These are phyloP conservation scores for Agonopterix subpropinquella DNA, from an alignment of 2,888 invertebrate species.

Conservation along the genomic window DNA sequence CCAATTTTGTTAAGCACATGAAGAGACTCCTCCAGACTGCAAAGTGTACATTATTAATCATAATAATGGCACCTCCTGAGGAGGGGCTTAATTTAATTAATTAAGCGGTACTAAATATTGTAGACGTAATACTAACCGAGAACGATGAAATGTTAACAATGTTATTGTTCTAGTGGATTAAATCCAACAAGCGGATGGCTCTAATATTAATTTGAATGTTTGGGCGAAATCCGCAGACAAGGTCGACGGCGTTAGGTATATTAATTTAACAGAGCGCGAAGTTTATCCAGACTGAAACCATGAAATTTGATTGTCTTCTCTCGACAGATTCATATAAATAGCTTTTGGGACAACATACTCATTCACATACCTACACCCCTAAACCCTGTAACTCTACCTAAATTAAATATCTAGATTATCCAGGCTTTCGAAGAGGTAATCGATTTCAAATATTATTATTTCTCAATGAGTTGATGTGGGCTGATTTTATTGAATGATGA, in stretches of 20 bases:
- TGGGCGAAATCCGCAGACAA: constrained; percentile 48
- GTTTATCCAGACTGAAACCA: constrained; percentile 31
- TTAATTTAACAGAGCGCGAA: constrained; percentile 45
- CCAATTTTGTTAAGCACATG: background rate
- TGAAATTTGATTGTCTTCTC: constrained; percentile 35
- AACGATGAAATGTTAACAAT: constrained; percentile 66
- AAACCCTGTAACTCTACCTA: too few relatives aligned
- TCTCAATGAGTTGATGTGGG: too few relatives aligned
- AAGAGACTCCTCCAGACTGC: constrained; percentile 1
- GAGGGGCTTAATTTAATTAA: constrained; percentile 59
- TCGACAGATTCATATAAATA: constrained; percentile 21
- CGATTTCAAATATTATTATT: too few relatives aligned
- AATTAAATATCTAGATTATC: too few relatives aligned
- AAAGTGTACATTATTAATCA: constrained; percentile 51
- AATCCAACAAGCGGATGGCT: constrained; percentile 49
- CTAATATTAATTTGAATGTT: constrained; percentile 63
- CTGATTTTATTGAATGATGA: too few relatives aligned
- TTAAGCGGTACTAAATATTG: constrained; percentile 60
- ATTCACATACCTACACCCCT: too few relatives aligned
- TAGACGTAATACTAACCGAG: constrained; percentile 48
- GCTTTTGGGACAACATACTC: constrained; percentile 2
- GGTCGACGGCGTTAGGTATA: constrained; percentile 43
- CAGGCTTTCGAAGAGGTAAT: too few relatives aligned
- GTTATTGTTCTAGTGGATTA: constrained; percentile 65
- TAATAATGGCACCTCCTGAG: constrained; percentile 53